Evolutionary conservation across 2,888 invertebrate species (phyloP).

Genomic region (Torymus texanus): DNA sequence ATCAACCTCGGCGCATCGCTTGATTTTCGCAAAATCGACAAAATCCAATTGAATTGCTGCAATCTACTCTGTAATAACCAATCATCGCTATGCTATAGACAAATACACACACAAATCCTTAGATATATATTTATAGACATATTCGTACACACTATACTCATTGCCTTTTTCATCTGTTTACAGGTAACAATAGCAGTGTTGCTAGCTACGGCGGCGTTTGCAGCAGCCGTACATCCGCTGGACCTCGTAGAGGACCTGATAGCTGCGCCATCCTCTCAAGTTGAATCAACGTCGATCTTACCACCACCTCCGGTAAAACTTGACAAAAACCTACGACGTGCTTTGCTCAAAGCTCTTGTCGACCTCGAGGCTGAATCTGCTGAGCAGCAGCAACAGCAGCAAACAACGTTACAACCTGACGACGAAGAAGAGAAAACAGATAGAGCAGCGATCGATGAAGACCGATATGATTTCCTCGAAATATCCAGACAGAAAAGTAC

Average conservation of each 20-base stretch:
- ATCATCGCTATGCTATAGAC: too few relatives aligned
- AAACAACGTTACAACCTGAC: conserved; percentile 19
- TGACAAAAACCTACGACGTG: conserved; percentile 85
- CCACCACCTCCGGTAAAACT: conserved; percentile 75
- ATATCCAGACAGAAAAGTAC: conserved; percentile 60
- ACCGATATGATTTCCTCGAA: conserved; percentile 64
- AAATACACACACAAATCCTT: too few relatives aligned
- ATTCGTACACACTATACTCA: too few relatives aligned
- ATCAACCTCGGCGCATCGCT: too few relatives aligned
- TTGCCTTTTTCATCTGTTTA: conserved; percentile 1
- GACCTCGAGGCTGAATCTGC: conserved; percentile 83
- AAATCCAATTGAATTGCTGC: too few relatives aligned
- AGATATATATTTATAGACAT: too few relatives aligned
- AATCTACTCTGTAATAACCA: too few relatives aligned
- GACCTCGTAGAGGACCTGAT: conserved; percentile 58
- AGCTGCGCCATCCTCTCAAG: conserved; percentile 53
- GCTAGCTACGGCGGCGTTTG: conserved; percentile 54
- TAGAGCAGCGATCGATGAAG: conserved; percentile 50
- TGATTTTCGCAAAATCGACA: too few relatives aligned
- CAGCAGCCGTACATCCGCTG: conserved; percentile 29
- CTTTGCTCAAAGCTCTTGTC: conserved; percentile 84
- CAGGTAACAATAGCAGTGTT: conserved; percentile 59
- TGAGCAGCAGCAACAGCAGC: conserved; percentile 66
- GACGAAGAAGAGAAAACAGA: conserved; percentile 24
- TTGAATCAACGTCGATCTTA: background rate